Evolutionary conservation across 2,888 invertebrate genomes (phyloP), one percentile per base, ranked within the genome.

Genomic region (Parthenolecanium corni): DNA sequence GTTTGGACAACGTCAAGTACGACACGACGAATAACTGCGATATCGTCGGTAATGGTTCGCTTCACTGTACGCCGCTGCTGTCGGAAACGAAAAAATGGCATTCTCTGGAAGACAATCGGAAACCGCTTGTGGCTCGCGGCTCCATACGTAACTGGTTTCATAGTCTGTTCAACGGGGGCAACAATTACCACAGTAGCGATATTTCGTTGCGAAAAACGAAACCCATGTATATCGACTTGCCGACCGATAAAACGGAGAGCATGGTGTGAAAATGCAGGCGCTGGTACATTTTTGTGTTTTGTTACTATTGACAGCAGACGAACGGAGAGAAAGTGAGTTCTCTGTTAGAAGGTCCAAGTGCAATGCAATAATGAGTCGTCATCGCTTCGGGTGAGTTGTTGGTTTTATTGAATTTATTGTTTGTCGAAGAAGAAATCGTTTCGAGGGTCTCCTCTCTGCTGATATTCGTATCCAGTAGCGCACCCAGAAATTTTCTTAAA

Each of bases 81-180:
- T 74, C 64, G 9, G 65, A 65, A 24, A 64, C 80, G 68, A 86
- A 86, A 74, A 80, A 85, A 70, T 89, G 89, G 84, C 83, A 82
- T 69, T 89, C 89, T 52, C 76, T 88, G 57, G 89, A 89, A 74
- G 81, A 83, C 67, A 76, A 76, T 68, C 84, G 84, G 72, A 79
- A 82, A 71, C 78, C 80, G 58, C 73, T 77, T 24, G 66, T 66
- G 40, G 74, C 77, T 40, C 79, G 82, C 64, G 80, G 82, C 69
- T 82, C 85, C 24, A 78, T 89, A 66, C 80, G 83, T 68, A 79
- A 79, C 67, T 89, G 87, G 86, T 75, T 89, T 70, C 80, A 84
- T 49, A 85, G 84, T 69, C 75, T 89, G 66, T 84, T 89, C 71
- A 83, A 83, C 70, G 83, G 80, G 69, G 84, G 83, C 65, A 82